Base-by-base conservation (phyloP, 2,797 vertebrate genomes). In the Lepilemur septentrionalis region DNA sequence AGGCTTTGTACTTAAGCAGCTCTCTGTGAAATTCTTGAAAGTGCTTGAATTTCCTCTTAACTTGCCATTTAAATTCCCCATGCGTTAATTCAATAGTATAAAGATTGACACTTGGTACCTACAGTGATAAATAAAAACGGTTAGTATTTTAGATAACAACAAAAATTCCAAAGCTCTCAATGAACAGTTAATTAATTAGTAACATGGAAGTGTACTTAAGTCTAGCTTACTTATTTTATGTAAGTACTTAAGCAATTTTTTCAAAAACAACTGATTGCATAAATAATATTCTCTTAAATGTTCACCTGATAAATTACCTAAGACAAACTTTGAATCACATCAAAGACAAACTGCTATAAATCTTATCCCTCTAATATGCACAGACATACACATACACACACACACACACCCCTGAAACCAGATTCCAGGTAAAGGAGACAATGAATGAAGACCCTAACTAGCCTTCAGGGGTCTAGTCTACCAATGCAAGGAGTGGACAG, bases 1-100 rank as follows among this genome's bases (percentile, higher is more conserved):
- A 99, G 93, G 99, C 99, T 99, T 99, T 99, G 97, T 99, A 99
- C 28, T 99, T 99, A 93, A 99, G 98, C 88, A 99, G 99, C 95
- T 99, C 99, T 97, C 99, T 98, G 98, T 99, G 99, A 25, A 99
- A 99, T 6, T 99, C 99, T 97, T 99, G 98, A 95, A 99, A 99
- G 98, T 99, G 99, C 92, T 99, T 99, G 98, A 99, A 99, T 97
- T 99, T 99, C 98, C 99, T 99, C 98, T 99, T 99, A 95, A 99
- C 99, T n/a, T 99, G 97, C 99, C 99, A 99, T 1, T 98, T 99
- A 88, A 99, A 99, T 97, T 99, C 99, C 2, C 99, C 99, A 15
- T 99, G 99, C 76, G 98, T 99, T 98, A 99, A 92, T 97, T 99
- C 99, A 1, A 99, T 99, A 92, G 99, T 99, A 93, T 99, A 99